Evolutionary conservation across 30 jellyfish, hydroid and myxozoan genomes (phyloP).

Genomic region (Nemopilema nomurai): DNA sequence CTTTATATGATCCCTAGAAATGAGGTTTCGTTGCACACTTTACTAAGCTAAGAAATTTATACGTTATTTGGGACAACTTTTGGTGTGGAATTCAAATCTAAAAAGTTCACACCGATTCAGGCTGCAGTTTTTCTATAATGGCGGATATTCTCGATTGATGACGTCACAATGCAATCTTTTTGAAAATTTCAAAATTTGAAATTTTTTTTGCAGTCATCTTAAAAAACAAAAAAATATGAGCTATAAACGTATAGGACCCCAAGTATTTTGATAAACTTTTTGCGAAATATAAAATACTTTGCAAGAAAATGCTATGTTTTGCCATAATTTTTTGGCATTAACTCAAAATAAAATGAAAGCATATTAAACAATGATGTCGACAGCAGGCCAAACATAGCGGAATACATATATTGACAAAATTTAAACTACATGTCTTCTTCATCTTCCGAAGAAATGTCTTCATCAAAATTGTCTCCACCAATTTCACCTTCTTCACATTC

Average conservation of each 20-base stretch:
- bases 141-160: constrained; percentile 27
- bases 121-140: constrained; percentile 37
- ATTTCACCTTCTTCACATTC: constrained; percentile 12
- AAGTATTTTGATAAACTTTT: constrained; percentile 1
- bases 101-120: constrained; percentile 28
- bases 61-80: constrained; percentile 21
- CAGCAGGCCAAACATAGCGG: neutral
- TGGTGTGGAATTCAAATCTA: constrained; percentile 25
- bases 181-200: constrained; percentile 7
- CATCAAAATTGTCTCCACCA: constrained; percentile 11
- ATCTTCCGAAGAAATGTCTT: constrained; percentile 8
- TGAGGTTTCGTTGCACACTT: constrained; percentile 37
- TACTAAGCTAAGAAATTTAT: constrained; percentile 20
- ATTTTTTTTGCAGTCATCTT: constrained; percentile 18
- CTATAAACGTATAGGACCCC: constrained; percentile 18
- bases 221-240: constrained; percentile 13
- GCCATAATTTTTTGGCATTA: neutral
- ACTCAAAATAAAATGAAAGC: neutral
- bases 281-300: constrained; percentile 11
- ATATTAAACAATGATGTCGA: neutral
- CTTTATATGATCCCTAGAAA: constrained; percentile 27
- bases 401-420: neutral
- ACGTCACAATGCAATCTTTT: constrained; percentile 17
- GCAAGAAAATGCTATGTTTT: neutral
- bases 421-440: neutral